Percentiles rank a stretch among this genome's conserved stretches.
Conservation (phyloP, 1,140 invertebrate genomes). For the Planococcus citri region DNA sequence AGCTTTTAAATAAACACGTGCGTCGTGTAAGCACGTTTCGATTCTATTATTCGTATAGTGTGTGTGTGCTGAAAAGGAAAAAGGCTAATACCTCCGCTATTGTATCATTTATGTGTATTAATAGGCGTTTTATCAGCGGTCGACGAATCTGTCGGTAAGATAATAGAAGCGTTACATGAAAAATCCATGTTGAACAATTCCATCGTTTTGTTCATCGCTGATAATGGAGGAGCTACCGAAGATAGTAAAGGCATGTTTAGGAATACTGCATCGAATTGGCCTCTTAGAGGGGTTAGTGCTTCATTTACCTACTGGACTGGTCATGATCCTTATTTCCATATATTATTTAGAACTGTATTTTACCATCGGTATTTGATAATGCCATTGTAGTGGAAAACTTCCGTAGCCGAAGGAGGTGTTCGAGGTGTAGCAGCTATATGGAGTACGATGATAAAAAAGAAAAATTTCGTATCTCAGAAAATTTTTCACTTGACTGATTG, state of each 20-base stretch:
- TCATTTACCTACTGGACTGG: background rate
- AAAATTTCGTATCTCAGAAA: constrained; percentile 39
- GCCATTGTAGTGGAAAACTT: constrained; percentile 34
- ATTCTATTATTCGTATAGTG: too few relatives aligned
- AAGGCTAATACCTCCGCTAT: too few relatives aligned
- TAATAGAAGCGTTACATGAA: constrained; percentile 44
- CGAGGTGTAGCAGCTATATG: constrained; percentile 45
- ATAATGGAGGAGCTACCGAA: constrained; percentile 49
- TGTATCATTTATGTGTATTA: constrained; percentile 28
- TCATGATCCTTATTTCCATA: background rate
- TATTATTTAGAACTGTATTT: background rate
- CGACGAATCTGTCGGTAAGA: constrained; percentile 52
- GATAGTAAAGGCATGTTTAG: constrained; percentile 30
- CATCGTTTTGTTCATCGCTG: constrained; percentile 45
- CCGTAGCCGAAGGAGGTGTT: constrained; percentile 51
- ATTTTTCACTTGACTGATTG: constrained; percentile 59
- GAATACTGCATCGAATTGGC: constrained; percentile 47
- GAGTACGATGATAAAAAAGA: constrained; percentile 38
- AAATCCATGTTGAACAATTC: constrained; percentile 44
- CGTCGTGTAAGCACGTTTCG: too few relatives aligned
- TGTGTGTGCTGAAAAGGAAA: too few relatives aligned
- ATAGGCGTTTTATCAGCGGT: constrained; percentile 60
- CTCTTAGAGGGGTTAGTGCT: constrained; percentile 43
- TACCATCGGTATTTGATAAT: too few relatives aligned
- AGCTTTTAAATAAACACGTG: constrained; percentile 50